Base-by-base conservation (phyloP, 2,888 invertebrate species). In the Drepanosiphum platanoidis region DNA sequence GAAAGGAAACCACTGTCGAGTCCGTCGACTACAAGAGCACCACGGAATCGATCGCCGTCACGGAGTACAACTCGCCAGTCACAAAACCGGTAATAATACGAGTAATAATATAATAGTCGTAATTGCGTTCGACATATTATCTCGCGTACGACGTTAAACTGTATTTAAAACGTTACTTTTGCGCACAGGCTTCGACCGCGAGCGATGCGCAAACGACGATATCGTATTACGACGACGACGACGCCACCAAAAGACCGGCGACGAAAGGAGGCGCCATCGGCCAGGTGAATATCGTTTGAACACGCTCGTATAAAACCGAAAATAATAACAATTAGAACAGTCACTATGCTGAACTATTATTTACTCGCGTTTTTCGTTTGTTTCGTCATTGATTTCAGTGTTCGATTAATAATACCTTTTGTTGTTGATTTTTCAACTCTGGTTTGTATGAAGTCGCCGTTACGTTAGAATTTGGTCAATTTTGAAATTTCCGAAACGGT, bases 1-100 rank as follows among this genome's bases (percentile, higher is more conserved):
- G 9, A 71, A 18, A 81, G 81, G 71, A 81, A 81, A 71, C 58
- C 30, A 39, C 30, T 1, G 58, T 58, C 9, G 71, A 81, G 52
- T 22, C 70, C 22, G 30, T 1, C 11, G 27, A 22, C 39, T 30
- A 22, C 7, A n/a, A 8, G 8, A 22, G 30, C 11, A 27, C 1
- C 1, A 30, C 30, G 13, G 71, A 58, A 58, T 58, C 30, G 2
- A 58, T 71, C 39, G 58, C 70, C 13, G 58, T 58, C 36, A 30
- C 30, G 22, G 11, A 39, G 39, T 58, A 81, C 15, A 71, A 39
- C 71, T 81, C 30, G 4, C 58, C 81, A 3, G 71, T 71, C 8
- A 58, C 70, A 30, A 71, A 30, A 39, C 52, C 70, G 22, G 58
- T 58, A 70, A 70, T 80, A 27, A 13, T 39, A n/a, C n/a, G n/a